A percentile compares a stretch with the other conserved stretches of the same genome.
Evolutionary conservation across 2,888 invertebrate species (phyloP).

Genomic region (Melieria omissa): DNA sequence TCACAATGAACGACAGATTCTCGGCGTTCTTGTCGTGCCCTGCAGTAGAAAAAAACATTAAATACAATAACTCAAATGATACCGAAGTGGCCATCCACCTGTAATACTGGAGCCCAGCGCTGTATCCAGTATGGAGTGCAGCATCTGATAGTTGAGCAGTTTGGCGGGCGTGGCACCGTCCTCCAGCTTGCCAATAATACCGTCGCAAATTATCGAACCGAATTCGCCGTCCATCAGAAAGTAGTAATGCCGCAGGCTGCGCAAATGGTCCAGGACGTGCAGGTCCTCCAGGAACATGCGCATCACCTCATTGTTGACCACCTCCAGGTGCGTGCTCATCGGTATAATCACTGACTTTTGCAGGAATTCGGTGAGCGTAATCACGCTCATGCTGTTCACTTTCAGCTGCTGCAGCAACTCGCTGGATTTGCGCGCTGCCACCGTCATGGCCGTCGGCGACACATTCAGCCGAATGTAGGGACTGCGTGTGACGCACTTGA

Average conservation of each 20-base stretch:
- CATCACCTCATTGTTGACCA: slow-evolving; percentile 79
- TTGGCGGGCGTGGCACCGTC: slow-evolving; percentile 75
- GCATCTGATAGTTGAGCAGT: slow-evolving; percentile 75
- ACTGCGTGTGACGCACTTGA: slow-evolving; percentile 50
- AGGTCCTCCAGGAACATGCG: slow-evolving; percentile 77
- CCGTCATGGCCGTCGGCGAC: slow-evolving; percentile 1
- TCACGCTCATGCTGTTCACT: slow-evolving; percentile 52
- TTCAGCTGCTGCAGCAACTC: slow-evolving; percentile 27
- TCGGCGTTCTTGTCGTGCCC: slow-evolving; percentile 72
- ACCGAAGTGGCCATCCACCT: slow-evolving; percentile 64
- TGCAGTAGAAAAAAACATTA: slow-evolving; percentile 47
- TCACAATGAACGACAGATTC: slow-evolving; percentile 74
- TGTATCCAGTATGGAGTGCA: slow-evolving; percentile 77
- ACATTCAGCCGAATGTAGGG: slow-evolving; percentile 51
- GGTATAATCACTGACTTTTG: slow-evolving; percentile 78
- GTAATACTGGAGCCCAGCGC: slow-evolving; percentile 77
- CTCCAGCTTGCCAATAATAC: slow-evolving; percentile 75
- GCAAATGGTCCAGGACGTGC: slow-evolving; percentile 73
- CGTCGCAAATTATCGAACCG: slow-evolving; percentile 76
- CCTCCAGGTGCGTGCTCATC: slow-evolving; percentile 74
- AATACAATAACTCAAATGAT: neutral
- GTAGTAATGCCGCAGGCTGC: slow-evolving; percentile 80
- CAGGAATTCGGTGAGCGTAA: slow-evolving; percentile 70
- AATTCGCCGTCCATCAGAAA: slow-evolving; percentile 85
- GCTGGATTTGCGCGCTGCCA: slow-evolving; percentile 21